Conservation (phyloP, 2,113 vertebrate genomes). For the Apteryx owenii region DNA sequence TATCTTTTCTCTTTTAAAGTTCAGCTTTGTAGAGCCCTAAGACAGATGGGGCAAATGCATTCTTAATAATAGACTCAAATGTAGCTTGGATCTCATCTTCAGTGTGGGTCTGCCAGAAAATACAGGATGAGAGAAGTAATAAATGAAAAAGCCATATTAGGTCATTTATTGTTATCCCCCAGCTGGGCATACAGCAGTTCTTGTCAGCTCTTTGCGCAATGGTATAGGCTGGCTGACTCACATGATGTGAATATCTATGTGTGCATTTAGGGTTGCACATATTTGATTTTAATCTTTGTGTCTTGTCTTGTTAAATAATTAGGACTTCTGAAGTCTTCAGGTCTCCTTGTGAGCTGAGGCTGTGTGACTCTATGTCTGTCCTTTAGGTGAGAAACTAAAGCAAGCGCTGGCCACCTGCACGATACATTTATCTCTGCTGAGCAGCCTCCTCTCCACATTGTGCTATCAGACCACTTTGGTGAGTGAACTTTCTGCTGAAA, state of each 20-base stretch:
- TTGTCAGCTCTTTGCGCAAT: not conserved
- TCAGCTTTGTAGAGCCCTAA: not conserved
- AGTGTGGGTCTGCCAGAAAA: not conserved
- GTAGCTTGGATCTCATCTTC: not conserved
- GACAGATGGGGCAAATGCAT: rapidly evolving
- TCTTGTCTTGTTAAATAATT: not conserved
- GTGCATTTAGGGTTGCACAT: not conserved
- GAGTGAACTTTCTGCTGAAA: not conserved
- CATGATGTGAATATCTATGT: not conserved
- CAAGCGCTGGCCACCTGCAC: rapidly evolving
- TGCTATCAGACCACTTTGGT: not conserved
- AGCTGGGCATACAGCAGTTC: not conserved
- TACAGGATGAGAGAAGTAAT: not conserved
- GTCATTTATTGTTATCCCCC: not conserved
- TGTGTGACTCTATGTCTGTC: rapidly evolving
- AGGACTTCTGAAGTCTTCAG: not conserved
- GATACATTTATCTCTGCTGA: not conserved
- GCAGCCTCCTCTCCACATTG: not conserved
- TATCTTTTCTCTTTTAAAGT: not conserved
- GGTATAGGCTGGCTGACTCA: not conserved
- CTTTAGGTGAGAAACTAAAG: not conserved
- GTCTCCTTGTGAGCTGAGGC: rapidly evolving
- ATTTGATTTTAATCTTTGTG: not conserved
- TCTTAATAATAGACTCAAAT: not conserved
- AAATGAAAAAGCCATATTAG: not conserved